Percentiles rank a stretch among this genome's conserved stretches.
These are phyloP conservation scores for Seladonia tumulorum DNA, from an alignment of 2,888 invertebrate species.

Conservation along the genomic window DNA sequence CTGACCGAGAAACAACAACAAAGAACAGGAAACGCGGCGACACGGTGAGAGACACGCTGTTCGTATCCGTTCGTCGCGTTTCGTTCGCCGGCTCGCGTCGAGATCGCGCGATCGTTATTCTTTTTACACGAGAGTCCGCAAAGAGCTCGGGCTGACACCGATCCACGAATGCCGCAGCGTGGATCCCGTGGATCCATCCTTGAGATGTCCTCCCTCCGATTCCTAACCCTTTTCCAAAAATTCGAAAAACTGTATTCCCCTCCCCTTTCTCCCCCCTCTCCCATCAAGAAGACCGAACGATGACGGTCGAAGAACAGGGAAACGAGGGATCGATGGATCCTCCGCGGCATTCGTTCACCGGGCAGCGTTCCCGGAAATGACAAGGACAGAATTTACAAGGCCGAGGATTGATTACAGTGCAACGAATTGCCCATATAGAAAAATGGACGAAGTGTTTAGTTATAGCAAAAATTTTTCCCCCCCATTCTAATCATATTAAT, in stretches of 20 bases:
- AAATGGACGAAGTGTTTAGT: conserved; percentile 78
- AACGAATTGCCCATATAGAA: conserved; percentile 79
- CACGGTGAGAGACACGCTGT: conserved; percentile 40
- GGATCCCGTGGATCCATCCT: neutral
- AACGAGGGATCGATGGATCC: conserved; percentile 14
- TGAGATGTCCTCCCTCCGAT: neutral
- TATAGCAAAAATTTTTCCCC: conserved; percentile 74
- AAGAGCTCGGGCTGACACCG: conserved; percentile 25
- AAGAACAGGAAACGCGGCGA: conserved; percentile 54
- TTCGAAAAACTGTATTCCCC: neutral
- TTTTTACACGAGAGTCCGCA: conserved; percentile 15
- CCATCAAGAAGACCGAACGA: neutral
- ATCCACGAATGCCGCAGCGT: conserved; percentile 26
- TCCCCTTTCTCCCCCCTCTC: neutral
- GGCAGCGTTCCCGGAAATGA: conserved; percentile 56
- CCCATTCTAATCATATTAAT: conserved; percentile 49
- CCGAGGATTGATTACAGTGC: conserved; percentile 73
- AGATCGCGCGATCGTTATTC: conserved; percentile 41
- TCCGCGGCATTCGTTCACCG: conserved; percentile 35
- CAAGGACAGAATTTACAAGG: conserved; percentile 73
- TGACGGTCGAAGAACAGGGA: neutral
- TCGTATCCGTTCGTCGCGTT: conserved; percentile 42
- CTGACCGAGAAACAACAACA: conserved; percentile 46
- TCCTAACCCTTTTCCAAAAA: no score
- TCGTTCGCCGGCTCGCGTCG: conserved; percentile 38